A percentile compares a stretch with the other conserved stretches of the same genome.
Conservation (phyloP, 2,797 vertebrate species). For the Etheostoma perlongum region DNA sequence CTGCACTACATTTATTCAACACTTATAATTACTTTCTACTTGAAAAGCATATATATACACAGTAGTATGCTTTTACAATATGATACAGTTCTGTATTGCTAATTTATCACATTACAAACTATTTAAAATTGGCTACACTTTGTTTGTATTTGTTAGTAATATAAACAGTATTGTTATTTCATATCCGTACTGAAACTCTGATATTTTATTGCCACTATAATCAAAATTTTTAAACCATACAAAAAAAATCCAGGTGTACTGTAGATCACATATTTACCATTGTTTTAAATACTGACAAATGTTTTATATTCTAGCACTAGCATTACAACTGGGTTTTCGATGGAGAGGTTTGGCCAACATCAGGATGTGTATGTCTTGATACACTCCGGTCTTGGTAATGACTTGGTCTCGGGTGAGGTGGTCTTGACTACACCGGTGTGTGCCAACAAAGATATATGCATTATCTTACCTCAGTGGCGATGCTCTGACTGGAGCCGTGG, state of each 20-base stretch:
- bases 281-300: background rate
- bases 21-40: background rate
- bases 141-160: background rate
- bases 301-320: background rate
- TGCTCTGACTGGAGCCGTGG: constrained; percentile 95
- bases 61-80: background rate
- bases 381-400: too few species aligned
- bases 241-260: background rate
- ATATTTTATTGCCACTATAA: background rate
- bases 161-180: background rate
- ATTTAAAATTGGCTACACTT: background rate
- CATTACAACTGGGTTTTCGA: background rate
- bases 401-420: too few species aligned
- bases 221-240: background rate
- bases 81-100: background rate
- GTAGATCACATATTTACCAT: background rate
- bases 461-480: constrained; percentile 91
- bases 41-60: background rate
- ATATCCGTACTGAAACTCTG: background rate
- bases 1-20: background rate
- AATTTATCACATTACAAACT: background rate
- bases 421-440: background rate
- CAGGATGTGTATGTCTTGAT: background rate
- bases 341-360: background rate
- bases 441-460: constrained; percentile 18